These are phyloP conservation scores for Junonia oenone DNA, from an alignment of 2,888 invertebrate species.

Conservation along the genomic window DNA sequence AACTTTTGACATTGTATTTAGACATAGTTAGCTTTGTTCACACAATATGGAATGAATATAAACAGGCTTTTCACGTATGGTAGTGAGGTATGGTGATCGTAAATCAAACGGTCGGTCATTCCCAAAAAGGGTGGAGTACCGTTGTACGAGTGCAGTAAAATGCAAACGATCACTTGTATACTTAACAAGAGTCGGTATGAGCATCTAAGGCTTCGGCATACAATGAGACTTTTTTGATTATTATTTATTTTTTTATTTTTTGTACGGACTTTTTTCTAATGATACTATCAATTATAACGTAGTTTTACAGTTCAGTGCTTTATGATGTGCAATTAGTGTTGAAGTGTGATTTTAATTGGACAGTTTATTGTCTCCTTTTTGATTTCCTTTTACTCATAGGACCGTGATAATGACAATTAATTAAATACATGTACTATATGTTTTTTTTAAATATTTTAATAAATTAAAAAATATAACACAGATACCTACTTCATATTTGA, in stretches of 20 bases:
- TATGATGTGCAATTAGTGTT: background rate
- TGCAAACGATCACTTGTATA: constrained; percentile 43
- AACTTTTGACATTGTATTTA: too few relatives aligned
- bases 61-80: constrained; percentile 14
- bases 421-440: too few relatives aligned
- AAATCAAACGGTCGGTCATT: constrained; percentile 45
- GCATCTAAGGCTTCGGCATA: constrained; percentile 9
- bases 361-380: background rate
- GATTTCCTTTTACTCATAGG: too few relatives aligned
- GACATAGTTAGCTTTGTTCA: background rate
- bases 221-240: too few relatives aligned
- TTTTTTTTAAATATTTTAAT: too few relatives aligned
- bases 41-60: constrained; percentile 8
- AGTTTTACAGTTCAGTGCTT: background rate
- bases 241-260: too few relatives aligned
- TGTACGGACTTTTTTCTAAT: background rate
- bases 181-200: constrained; percentile 21
- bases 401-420: too few relatives aligned
- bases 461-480: background rate
- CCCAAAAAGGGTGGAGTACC: constrained; percentile 55
- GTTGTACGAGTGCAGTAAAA: constrained; percentile 56
- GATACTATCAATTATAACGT: background rate
- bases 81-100: constrained; percentile 29
- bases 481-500: background rate
- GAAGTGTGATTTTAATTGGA: background rate